Conservation (phyloP, 2,797 vertebrate genomes). For the Galago senegalensis region DNA sequence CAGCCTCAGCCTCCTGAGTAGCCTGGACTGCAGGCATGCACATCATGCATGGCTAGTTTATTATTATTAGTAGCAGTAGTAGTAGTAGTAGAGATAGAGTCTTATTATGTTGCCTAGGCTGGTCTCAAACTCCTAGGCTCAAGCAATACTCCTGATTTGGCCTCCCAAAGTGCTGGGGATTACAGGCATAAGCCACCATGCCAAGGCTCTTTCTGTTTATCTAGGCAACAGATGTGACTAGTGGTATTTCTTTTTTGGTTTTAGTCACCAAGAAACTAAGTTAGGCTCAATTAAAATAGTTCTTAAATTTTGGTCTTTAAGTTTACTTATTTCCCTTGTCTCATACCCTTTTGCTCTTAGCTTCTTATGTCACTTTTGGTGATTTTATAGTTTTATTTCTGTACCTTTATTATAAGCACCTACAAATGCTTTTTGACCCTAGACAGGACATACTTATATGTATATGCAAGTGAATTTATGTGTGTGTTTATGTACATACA, state of each 20-base stretch:
- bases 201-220: not conserved
- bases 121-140: not conserved
- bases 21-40: not conserved
- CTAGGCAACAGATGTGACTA: not conserved
- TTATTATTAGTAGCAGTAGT: not conserved
- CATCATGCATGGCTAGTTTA: not conserved
- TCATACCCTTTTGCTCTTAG: not conserved
- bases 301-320: not conserved
- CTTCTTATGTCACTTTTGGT: not conserved
- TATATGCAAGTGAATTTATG: not conserved
- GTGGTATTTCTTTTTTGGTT: slow-evolving; percentile 36
- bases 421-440: not conserved
- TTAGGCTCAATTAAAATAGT: not conserved
- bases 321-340: not conserved
- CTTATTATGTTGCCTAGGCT: not conserved
- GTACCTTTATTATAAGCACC: slow-evolving; percentile 21
- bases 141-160: not conserved
- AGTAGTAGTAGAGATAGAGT: not conserved
- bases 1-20: not conserved
- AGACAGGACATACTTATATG: not conserved
- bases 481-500: not conserved
- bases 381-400: slow-evolving; percentile 37
- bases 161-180: not conserved
- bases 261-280: slow-evolving; percentile 25
- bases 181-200: not conserved